Evolutionary conservation across 1,140 invertebrate species (phyloP).

Genomic region (Micrasema longulum): DNA sequence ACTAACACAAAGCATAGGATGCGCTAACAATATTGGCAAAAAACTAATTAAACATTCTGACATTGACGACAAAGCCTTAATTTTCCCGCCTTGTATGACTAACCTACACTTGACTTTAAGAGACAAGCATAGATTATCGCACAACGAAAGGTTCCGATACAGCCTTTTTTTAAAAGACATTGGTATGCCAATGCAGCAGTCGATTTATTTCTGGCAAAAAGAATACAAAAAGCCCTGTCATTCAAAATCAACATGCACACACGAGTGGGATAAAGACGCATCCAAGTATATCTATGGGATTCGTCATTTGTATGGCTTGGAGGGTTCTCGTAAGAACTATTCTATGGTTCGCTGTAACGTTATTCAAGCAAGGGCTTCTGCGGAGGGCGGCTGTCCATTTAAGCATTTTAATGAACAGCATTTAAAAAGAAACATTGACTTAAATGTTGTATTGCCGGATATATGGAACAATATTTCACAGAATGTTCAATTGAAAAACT

Average conservation of each 20-base stretch:
- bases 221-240: slow-evolving; percentile 72
- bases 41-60: slow-evolving; percentile 61
- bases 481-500: slow-evolving; percentile 28
- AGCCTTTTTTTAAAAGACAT: slow-evolving; percentile 79
- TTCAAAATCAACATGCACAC: slow-evolving; percentile 68
- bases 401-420: slow-evolving; percentile 68
- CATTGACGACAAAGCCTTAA: slow-evolving; percentile 67
- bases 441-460: slow-evolving; percentile 40
- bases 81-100: slow-evolving; percentile 83
- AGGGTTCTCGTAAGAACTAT: slow-evolving; percentile 75
- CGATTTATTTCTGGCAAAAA: slow-evolving; percentile 74
- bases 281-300: slow-evolving; percentile 78
- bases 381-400: slow-evolving; percentile 74
- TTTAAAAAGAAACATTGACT: slow-evolving; percentile 62
- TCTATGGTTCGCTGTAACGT: slow-evolving; percentile 67
- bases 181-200: slow-evolving; percentile 74
- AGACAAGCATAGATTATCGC: slow-evolving; percentile 77
- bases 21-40: slow-evolving; percentile 55
- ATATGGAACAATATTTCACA: slow-evolving; percentile 37
- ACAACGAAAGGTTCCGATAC: slow-evolving; percentile 78
- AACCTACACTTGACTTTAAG: slow-evolving; percentile 74
- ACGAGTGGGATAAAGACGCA: slow-evolving; percentile 74
- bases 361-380: slow-evolving; percentile 67
- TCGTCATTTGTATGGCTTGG: slow-evolving; percentile 78
- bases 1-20: slow-evolving; percentile 54